Base-by-base conservation (phyloP, 2,888 invertebrate genomes). In the Microdon myrmicae region DNA sequence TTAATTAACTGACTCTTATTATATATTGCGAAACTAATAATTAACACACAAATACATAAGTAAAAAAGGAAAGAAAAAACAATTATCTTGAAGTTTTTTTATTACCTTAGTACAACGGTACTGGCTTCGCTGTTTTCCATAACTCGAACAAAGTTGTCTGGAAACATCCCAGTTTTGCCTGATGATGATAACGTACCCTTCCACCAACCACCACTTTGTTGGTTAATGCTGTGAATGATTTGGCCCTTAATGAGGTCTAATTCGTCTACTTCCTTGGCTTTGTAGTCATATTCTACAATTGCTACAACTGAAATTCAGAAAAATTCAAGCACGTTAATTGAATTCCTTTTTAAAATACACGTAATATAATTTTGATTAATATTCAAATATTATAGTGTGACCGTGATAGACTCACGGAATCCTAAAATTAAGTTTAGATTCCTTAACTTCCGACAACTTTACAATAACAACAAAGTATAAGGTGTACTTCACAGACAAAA, bases 181-280 rank as follows among this genome's bases (percentile, higher is more conserved):
- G 82, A 83, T 41, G 74, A 61, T 70, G 84, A 82, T 45, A 94
- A 81, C 56, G 88, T 88, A n/a, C 95, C 95, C 78, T 91, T 87
- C 90, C 91, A 94, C 94, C 96, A 96, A 59, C 94, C 94, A 48
- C 90, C 92, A 17, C 87, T 84, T 72, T 89, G 85, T 70, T 87
- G 84, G 72, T 87, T 85, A 43, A 94, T 91, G 74, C 90, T 89
- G 68, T 86, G 87, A 71, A 95, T 87, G 66, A 92, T 83, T 79
- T 94, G 92, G 51, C 94, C 94, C 72, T 89, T 90, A 68, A 86
- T 84, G 68, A 95, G 84, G 31, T 89, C 87, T 74, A 95, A 81
- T 83, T 95, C 94, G 77, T 93, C 93, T 1, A 87, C 82, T 81
- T 94, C 92, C 74, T 90, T 88, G 45, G 94, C 94, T 69, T 86